Conservation (phyloP, 1,140 invertebrate species). For the Drosophila funebris region DNA sequence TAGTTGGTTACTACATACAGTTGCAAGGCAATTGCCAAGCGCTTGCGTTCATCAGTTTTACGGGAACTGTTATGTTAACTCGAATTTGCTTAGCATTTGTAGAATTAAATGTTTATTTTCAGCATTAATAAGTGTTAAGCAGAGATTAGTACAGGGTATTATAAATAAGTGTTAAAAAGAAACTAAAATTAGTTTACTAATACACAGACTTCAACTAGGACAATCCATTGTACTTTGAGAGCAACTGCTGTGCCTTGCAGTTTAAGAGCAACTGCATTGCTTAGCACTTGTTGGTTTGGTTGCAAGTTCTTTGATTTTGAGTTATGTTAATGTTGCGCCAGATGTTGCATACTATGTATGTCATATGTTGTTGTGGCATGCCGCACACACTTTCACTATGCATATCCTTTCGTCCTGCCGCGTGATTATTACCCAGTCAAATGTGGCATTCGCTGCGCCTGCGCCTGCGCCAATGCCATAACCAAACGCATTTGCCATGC, state of each 20-base stretch:
- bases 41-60: background rate
- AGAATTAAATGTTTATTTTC: too few relatives aligned
- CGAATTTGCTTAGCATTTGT: background rate
- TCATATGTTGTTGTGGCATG: constrained; percentile 21
- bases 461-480: constrained; percentile 22
- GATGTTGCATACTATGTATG: too few relatives aligned
- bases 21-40: background rate
- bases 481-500: constrained; percentile 19
- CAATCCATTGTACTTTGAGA: too few relatives aligned
- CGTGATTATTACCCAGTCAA: constrained; percentile 49
- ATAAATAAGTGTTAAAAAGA: too few relatives aligned
- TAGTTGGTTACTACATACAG: background rate
- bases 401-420: constrained; percentile 31
- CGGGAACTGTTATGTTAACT: background rate
- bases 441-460: constrained; percentile 34
- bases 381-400: constrained; percentile 45
- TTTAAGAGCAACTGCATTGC: background rate
- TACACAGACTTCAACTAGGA: too few relatives aligned
- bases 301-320: background rate
- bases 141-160: too few relatives aligned
- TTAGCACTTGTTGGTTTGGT: constrained; percentile 19
- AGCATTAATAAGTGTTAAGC: too few relatives aligned
- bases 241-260: background rate
- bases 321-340: constrained; percentile 8
- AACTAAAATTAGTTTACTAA: too few relatives aligned